Evolutionary conservation across 2,113 vertebrate genomes (phyloP).

Genomic region (Ramphastos sulfuratus): DNA sequence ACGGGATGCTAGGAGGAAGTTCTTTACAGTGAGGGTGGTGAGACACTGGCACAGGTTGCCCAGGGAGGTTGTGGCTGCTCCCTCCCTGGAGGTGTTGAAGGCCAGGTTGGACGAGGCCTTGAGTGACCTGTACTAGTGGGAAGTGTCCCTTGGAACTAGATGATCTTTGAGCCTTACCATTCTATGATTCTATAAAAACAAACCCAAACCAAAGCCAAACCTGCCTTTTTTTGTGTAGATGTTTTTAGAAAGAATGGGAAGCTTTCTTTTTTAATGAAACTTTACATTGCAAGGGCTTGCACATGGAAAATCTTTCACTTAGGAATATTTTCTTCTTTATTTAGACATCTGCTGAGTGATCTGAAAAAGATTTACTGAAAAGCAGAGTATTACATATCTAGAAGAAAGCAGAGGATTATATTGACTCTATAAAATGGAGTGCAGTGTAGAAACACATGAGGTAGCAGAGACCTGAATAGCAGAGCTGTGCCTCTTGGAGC

Average conservation of each 20-base stretch:
- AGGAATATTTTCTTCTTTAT: background rate
- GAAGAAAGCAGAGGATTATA: background rate
- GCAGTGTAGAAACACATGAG: background rate
- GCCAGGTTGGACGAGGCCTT: no score
- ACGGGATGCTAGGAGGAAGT: no score
- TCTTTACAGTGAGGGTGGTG: no score
- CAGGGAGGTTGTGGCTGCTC: no score
- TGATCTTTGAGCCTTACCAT: no score
- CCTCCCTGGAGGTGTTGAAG: no score
- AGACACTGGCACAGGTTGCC: no score
- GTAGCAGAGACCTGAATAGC: background rate
- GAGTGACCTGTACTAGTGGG: no score
- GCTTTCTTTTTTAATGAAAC: background rate
- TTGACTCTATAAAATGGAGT: background rate
- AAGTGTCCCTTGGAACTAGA: no score
- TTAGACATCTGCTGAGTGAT: background rate
- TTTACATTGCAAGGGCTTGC: constrained; percentile 20
- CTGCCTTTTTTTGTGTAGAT: background rate
- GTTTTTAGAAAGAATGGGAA: background rate
- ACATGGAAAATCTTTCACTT: background rate
- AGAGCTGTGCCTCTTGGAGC: background rate
- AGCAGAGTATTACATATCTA: background rate
- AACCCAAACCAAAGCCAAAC: no score
- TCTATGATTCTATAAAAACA: no score
- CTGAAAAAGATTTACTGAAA: background rate